Evolutionary conservation across 35 echinoderm and acorn worm species (phyloP).

Genomic region (Apostichopus japonicus): DNA sequence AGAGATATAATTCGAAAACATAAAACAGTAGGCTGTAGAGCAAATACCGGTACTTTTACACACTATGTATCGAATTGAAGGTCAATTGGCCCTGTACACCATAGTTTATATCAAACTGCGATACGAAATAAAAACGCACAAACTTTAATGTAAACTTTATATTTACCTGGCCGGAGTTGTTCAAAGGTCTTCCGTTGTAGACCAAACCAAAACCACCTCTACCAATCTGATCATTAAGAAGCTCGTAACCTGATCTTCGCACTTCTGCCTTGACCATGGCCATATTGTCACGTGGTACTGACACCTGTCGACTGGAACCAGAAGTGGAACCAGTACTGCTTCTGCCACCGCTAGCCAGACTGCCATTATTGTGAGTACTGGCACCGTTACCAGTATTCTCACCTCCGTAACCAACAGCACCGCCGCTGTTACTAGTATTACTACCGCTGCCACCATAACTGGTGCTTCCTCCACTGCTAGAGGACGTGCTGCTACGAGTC

Average conservation of each 20-base stretch:
- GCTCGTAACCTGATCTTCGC: not conserved
- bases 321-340: not conserved
- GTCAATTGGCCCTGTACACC: too few species aligned
- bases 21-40: too few species aligned
- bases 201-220: constrained; percentile 20
- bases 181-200: not conserved
- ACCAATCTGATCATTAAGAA: not conserved
- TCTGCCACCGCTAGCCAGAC: not conserved
- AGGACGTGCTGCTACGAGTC: too few species aligned
- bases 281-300: not conserved
- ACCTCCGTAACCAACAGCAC: not conserved
- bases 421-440: not conserved
- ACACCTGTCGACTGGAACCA: not conserved
- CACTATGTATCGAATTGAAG: too few species aligned
- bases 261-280: not conserved
- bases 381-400: not conserved
- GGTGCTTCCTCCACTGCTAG: too few species aligned
- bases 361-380: not conserved
- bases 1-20: too few species aligned
- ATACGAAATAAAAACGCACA: too few species aligned
- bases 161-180: too few species aligned
- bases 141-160: too few species aligned
- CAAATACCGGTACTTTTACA: too few species aligned
- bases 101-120: too few species aligned
- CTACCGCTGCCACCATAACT: not conserved